phyloP scores from a whole-genome alignment of 2,888 invertebrate genomes.

The Sinohyriopsis cumingii region DNA sequence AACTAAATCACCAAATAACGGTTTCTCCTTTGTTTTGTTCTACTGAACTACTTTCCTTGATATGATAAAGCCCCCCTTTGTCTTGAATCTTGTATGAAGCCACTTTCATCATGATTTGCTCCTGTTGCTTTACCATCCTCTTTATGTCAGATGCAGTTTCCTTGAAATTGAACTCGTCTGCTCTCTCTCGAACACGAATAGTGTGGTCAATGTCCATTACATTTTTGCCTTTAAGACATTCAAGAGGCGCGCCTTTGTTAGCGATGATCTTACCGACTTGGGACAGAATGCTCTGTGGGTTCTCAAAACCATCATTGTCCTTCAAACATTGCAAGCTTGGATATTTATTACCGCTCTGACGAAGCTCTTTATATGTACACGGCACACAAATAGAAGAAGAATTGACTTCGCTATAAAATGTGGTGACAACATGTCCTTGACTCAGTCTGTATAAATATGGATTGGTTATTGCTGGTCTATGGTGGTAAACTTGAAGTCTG shows the following conservation, averaged over 20 bases:
- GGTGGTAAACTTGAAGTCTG: conserved; percentile 51
- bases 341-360: conserved; percentile 45
- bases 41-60: conserved; percentile 55
- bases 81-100: conserved; percentile 59
- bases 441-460: conserved; percentile 55
- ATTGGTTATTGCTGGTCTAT: conserved; percentile 45
- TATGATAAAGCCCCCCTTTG: conserved; percentile 59
- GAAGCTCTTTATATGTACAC: conserved; percentile 59
- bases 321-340: conserved; percentile 45
- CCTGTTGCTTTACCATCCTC: conserved; percentile 55
- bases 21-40: conserved; percentile 57
- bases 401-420: conserved; percentile 62
- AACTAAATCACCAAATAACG: conserved; percentile 36
- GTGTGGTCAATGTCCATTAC: conserved; percentile 65
- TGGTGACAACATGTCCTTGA: conserved; percentile 59
- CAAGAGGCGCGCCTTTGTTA: conserved; percentile 54
- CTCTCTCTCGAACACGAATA: conserved; percentile 53
- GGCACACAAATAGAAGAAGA: conserved; percentile 65
- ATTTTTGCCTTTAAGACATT: conserved; percentile 63
- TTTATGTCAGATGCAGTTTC: conserved; percentile 55
- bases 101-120: conserved; percentile 55
- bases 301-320: conserved; percentile 41
- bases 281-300: conserved; percentile 44
- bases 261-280: conserved; percentile 64
- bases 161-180: conserved; percentile 54